Evolutionary conservation across 2,113 vertebrate genomes (phyloP).

Genomic region (Spheniscus mendiculus): DNA sequence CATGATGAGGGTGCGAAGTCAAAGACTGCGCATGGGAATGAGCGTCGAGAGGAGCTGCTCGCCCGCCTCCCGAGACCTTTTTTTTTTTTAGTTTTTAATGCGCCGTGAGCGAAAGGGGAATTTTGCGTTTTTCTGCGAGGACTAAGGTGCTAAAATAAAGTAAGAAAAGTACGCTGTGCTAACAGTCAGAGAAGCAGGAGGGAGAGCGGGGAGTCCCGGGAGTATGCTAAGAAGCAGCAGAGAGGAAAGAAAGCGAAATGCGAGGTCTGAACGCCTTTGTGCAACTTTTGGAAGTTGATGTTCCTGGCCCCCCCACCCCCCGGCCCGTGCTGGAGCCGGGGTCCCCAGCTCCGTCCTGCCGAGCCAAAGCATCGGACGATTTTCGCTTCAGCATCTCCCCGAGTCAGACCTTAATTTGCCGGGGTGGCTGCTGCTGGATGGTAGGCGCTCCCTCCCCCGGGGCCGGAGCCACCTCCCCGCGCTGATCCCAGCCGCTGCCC

Average conservation of each 20-base stretch:
- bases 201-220: background rate
- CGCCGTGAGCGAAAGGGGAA: background rate
- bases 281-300: background rate
- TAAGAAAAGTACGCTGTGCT: background rate
- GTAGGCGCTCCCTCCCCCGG: background rate
- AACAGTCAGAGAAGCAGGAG: background rate
- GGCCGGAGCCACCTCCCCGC: background rate
- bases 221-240: background rate
- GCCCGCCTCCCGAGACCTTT: too few species aligned
- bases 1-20: background rate
- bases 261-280: background rate
- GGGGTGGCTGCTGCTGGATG: background rate
- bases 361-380: background rate
- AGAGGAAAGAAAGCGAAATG: background rate
- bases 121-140: background rate
- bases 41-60: background rate
- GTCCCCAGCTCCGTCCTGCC: background rate
- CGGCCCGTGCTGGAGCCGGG: background rate
- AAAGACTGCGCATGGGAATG: rapidly evolving
- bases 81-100: background rate
- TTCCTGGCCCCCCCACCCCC: too few species aligned
- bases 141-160: background rate
- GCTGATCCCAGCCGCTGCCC: background rate
- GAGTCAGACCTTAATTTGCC: background rate
- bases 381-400: background rate